phyloP scores from a whole-genome alignment of 2,797 vertebrate genomes.

The Mormyrus proboscirostris region DNA sequence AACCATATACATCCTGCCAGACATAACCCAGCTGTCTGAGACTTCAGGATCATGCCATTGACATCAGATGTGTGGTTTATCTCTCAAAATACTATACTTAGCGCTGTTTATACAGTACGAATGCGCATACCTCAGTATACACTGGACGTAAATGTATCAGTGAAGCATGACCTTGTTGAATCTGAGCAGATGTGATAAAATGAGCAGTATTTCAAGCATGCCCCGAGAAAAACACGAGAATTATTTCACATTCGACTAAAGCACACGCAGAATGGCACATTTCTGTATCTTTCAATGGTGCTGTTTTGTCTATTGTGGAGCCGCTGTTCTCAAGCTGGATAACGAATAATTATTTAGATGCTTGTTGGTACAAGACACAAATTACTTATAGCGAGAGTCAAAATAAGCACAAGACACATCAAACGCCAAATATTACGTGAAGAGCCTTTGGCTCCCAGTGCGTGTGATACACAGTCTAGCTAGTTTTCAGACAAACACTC shows the following conservation, averaged over 20 bases:
- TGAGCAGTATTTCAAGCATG: not conserved
- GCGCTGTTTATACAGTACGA: not conserved
- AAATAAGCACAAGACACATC: slow-evolving; percentile 41
- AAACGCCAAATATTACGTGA: slow-evolving; percentile 47
- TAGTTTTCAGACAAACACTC: slow-evolving; percentile 61
- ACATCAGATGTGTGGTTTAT: slow-evolving; percentile 1
- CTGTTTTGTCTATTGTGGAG: slow-evolving; percentile 27
- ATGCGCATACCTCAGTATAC: not conserved
- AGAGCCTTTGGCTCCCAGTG: slow-evolving; percentile 43
- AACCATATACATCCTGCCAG: slow-evolving; percentile 9
- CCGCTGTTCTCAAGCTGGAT: slow-evolving; percentile 24
- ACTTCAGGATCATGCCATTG: not conserved
- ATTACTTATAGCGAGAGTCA: slow-evolving; percentile 41
- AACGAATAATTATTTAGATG: slow-evolving; percentile 44
- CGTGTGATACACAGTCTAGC: slow-evolving; percentile 49
- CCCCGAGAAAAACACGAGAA: not conserved
- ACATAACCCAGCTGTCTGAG: slow-evolving; percentile 11
- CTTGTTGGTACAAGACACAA: slow-evolving; percentile 37
- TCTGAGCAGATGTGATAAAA: not conserved
- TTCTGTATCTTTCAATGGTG: not conserved
- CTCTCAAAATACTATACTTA: slow-evolving; percentile 17
- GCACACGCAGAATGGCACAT: not conserved
- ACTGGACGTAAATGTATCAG: not conserved
- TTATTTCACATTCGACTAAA: slow-evolving; percentile 1
- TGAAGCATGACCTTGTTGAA: not conserved